Evolutionary conservation across 2,113 vertebrate genomes (phyloP), one percentile per base, ranked within the genome.

Genomic region (Trichomycterus rosablanca): DNA sequence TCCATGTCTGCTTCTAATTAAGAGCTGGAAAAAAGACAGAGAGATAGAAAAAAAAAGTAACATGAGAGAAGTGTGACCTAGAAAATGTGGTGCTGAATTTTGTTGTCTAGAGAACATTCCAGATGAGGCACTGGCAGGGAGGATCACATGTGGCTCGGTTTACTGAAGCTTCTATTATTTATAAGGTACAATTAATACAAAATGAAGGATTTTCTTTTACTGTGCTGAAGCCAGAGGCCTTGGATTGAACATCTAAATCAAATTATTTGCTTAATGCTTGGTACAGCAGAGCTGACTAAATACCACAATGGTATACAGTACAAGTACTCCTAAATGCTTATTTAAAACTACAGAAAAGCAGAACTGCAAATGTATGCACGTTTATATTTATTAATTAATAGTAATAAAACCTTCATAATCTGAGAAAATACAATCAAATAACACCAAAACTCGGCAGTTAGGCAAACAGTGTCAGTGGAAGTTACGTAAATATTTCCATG

Each of bases 41-140:
- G 11, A 18, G 37, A 43, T 39, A 44, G 49, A 51, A 19, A 23
- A 19, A 30, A 66, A 35, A 22, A 56, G 37, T 57, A 67, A 66
- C 44, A 32, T 23, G 35, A 57, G 49, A 42, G 5, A 66, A 66
- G 57, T 54, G 49, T 57, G 58, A 67, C 58, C 58, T 71, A 63
- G 46, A 64, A 64, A 70, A 30, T 34, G 50, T 46, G 32, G 23
- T 58, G 44, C 55, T 39, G 49, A 67, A 64, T 28, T 44, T 48
- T 43, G 65, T 54, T 63, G 57, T 76, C 58, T 73, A 72, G 74
- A 80, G 73, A 57, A 67, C 70, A 59, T 63, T 63, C 70, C 70
- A 63, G 40, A 48, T 53, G n/a, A 28, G 40, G 18, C n/a, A n/a
- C n/a, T n/a, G n/a, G n/a, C 45, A 24, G 23, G 50, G 45, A 51